These are phyloP conservation scores for Lordiphosa andalusiaca DNA, from an alignment of 2,888 invertebrate genomes.

Conservation along the genomic window DNA sequence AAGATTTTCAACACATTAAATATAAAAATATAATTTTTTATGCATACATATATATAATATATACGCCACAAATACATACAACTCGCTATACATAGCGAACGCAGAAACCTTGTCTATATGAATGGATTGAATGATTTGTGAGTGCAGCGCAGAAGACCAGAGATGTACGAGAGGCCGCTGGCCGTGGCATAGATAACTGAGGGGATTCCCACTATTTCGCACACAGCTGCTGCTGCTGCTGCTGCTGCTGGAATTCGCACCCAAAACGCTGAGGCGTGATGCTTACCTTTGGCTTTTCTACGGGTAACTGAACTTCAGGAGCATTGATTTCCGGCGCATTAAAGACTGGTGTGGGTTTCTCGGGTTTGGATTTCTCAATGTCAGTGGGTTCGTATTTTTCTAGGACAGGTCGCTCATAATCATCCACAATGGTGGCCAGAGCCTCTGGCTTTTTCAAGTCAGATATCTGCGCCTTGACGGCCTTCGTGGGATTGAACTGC, in stretches of 20 bases:
- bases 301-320: conserved; percentile 45
- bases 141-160: no score
- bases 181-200: no score
- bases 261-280: neutral
- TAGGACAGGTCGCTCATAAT: conserved; percentile 87
- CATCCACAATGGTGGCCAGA: conserved; percentile 83
- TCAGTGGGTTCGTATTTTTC: conserved; percentile 83
- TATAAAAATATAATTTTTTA: conserved; percentile 27
- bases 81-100: conserved; percentile 1
- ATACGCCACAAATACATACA: conserved; percentile 4
- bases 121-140: no score
- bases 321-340: conserved; percentile 43
- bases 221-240: no score
- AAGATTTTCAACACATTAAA: conserved; percentile 26
- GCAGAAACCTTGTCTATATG: no score
- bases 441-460: conserved; percentile 81
- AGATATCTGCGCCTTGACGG: conserved; percentile 65
- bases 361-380: conserved; percentile 79
- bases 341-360: conserved; percentile 45
- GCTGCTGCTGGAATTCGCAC: no score
- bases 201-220: no score
- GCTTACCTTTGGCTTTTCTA: conserved; percentile 60
- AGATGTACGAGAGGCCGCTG: no score
- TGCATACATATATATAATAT: conserved; percentile 26
- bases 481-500: conserved; percentile 76